Percentiles rank a stretch among this genome's conserved stretches.
Evolutionary conservation across 2,888 invertebrate genomes (phyloP).

Genomic region (Leptogaster cylindrica): DNA sequence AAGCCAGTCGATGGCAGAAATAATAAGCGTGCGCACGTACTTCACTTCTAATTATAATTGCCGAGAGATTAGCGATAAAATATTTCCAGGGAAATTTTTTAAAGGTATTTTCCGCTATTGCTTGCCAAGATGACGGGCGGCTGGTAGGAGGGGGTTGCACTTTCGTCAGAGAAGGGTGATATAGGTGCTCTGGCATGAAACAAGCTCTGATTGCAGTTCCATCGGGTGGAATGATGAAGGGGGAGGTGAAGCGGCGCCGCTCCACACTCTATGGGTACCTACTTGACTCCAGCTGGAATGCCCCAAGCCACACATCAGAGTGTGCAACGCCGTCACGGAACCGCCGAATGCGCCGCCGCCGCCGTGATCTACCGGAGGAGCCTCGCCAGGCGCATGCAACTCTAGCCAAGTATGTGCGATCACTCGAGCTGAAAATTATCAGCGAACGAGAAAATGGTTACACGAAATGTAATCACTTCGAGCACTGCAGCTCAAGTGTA

Average conservation of each 20-base stretch:
- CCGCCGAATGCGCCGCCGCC: neutral
- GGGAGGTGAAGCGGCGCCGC: neutral
- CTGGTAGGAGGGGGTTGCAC: neutral
- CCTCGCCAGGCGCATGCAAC: neutral
- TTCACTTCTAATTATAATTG: slow-evolving; percentile 40
- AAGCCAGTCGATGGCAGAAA: slow-evolving; percentile 20
- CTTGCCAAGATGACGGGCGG: neutral
- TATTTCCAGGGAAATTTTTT: slow-evolving; percentile 31
- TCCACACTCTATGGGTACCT: slow-evolving; percentile 19
- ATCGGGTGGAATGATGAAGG: neutral
- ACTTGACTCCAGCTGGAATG: slow-evolving; percentile 29
- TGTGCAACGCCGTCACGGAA: slow-evolving; percentile 32
- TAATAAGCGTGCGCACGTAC: slow-evolving; percentile 37
- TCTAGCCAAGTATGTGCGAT: slow-evolving; percentile 36
- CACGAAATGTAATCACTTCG: slow-evolving; percentile 40
- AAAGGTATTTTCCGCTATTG: neutral
- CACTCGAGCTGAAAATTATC: slow-evolving; percentile 40
- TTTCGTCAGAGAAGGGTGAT: slow-evolving; percentile 3
- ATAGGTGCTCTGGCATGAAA: slow-evolving; percentile 9
- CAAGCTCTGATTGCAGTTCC: neutral
- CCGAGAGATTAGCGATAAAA: slow-evolving; percentile 39
- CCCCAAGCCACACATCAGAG: slow-evolving; percentile 26
- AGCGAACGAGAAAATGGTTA: slow-evolving; percentile 37
- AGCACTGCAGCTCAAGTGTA: slow-evolving; percentile 33
- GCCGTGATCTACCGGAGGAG: slow-evolving; percentile 16